Percentiles rank a stretch among this genome's conserved stretches.
These are phyloP conservation scores for Sparus aurata DNA, from an alignment of 2,797 vertebrate species.

Conservation along the genomic window DNA sequence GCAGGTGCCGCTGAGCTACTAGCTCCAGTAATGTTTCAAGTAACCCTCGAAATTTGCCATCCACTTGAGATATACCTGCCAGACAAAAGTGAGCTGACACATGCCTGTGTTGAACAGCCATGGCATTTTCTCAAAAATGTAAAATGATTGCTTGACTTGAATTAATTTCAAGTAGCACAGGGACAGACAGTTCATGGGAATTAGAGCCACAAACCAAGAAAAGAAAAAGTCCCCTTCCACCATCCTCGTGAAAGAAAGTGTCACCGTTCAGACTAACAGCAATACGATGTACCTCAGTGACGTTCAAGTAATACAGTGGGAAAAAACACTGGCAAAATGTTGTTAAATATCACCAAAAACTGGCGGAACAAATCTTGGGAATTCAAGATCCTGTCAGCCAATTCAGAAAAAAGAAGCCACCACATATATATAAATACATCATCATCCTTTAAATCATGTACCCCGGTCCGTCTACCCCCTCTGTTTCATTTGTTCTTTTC, in stretches of 20 bases:
- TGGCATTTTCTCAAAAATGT: background rate
- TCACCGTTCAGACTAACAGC: constrained; percentile 6
- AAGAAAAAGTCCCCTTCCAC: background rate
- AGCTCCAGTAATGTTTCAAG: background rate
- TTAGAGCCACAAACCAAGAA: background rate
- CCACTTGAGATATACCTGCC: background rate
- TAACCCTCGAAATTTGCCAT: too few species aligned
- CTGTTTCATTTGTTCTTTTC: constrained; percentile 23
- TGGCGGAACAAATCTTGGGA: background rate
- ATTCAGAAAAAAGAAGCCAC: background rate
- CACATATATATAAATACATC: background rate
- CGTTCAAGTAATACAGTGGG: background rate
- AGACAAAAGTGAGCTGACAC: constrained; percentile 10
- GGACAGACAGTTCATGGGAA: background rate
- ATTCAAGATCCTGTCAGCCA: background rate
- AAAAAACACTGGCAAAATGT: constrained; percentile 1
- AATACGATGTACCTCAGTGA: background rate
- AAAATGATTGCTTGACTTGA: background rate
- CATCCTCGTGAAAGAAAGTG: background rate
- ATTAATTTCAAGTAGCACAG: background rate
- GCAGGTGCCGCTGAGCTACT: background rate
- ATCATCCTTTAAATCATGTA: constrained; percentile 15
- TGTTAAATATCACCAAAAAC: background rate
- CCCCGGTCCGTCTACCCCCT: background rate
- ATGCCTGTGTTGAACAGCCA: background rate